A percentile compares a stretch with the other conserved stretches of the same genome.
These are phyloP conservation scores for Wasmannia auropunctata DNA, from an alignment of 1,140 invertebrate species.

Conservation along the genomic window DNA sequence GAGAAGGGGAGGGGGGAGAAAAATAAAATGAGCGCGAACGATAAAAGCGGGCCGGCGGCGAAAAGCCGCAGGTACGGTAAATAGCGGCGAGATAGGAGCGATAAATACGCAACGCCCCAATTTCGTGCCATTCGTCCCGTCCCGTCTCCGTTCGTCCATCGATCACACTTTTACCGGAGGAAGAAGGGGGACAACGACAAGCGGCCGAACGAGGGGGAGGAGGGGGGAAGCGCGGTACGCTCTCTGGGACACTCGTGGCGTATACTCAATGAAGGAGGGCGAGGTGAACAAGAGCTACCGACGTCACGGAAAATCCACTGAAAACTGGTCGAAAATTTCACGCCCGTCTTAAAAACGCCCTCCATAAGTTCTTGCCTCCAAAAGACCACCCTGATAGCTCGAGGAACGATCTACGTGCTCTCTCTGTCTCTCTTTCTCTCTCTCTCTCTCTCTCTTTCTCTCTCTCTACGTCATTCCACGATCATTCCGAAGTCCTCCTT, in stretches of 20 bases:
- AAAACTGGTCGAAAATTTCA: background rate
- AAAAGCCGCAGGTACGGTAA: constrained; percentile 55
- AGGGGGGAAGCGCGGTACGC: background rate
- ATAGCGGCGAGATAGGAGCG: constrained; percentile 60
- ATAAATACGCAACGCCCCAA: constrained; percentile 70
- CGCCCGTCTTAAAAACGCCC: background rate
- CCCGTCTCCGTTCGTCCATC: constrained; percentile 65
- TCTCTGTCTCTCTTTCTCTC: no score
- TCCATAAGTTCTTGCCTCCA: no score
- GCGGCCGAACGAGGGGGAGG: background rate
- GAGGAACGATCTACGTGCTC: background rate
- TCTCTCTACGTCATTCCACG: no score
- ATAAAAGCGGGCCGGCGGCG: constrained; percentile 13
- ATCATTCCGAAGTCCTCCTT: background rate
- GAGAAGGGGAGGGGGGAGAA: background rate
- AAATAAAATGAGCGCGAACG: background rate
- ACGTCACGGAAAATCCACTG: constrained; percentile 13
- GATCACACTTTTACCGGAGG: constrained; percentile 61
- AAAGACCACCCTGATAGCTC: background rate
- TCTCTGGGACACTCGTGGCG: constrained; percentile 9
- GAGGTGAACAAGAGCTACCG: constrained; percentile 7
- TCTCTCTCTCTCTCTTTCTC: no score
- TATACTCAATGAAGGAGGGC: constrained; percentile 3
- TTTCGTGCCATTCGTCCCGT: constrained; percentile 45
- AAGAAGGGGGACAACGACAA: background rate